phyloP scores from a whole-genome alignment of 2,113 vertebrate species.

The Laterallus jamaicensis region DNA sequence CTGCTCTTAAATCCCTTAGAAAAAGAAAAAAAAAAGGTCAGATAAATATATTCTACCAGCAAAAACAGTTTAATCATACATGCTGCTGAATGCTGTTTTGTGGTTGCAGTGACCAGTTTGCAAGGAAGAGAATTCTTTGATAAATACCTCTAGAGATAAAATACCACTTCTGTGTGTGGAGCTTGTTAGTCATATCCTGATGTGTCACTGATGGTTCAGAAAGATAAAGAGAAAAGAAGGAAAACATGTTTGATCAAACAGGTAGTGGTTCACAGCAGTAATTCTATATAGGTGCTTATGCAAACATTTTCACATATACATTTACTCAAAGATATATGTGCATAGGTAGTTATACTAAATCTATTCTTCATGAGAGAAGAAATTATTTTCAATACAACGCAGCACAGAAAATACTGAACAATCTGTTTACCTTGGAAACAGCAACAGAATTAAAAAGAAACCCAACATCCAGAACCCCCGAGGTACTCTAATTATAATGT shows the following conservation, averaged over 20 bases:
- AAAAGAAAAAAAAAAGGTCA: background rate
- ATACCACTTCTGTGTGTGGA: background rate
- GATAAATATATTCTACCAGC: conserved; percentile 7
- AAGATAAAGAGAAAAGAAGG: background rate
- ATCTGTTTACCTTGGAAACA: conserved; percentile 53
- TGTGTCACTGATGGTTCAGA: conserved; percentile 21
- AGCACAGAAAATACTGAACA: conserved; percentile 2
- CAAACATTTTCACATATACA: background rate
- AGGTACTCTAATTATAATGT: background rate
- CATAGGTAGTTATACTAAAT: background rate
- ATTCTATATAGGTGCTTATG: background rate
- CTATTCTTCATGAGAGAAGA: background rate
- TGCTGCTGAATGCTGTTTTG: background rate
- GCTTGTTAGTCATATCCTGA: conserved; percentile 55
- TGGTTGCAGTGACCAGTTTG: conserved; percentile 10
- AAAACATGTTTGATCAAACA: conserved; percentile 19
- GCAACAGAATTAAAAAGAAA: background rate
- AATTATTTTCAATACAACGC: background rate
- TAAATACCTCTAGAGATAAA: conserved; percentile 43
- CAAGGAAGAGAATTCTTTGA: conserved; percentile 21
- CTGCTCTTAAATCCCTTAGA: background rate
- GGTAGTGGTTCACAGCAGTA: conserved; percentile 3
- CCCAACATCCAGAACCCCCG: accelerated
- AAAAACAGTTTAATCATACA: conserved; percentile 37
- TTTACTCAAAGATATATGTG: background rate